Conservation (phyloP, 1,140 invertebrate genomes). For the Pararge aegeria region DNA sequence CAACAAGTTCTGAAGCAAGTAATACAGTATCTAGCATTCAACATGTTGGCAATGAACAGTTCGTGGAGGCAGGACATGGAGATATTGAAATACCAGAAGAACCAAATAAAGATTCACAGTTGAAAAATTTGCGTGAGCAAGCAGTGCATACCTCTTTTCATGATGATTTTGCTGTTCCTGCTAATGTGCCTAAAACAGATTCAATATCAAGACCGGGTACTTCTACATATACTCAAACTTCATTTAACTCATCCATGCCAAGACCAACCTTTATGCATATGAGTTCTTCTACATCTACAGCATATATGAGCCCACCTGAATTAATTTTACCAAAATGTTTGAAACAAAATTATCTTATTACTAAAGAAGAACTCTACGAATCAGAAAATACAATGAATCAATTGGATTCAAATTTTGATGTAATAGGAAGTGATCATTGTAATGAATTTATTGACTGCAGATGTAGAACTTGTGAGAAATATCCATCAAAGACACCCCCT, state of each 20-base stretch:
- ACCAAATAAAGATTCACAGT: slow-evolving; percentile 6
- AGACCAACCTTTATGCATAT: slow-evolving; percentile 61
- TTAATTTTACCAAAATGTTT: slow-evolving; percentile 59
- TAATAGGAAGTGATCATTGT: slow-evolving; percentile 10
- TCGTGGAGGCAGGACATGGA: slow-evolving; percentile 2
- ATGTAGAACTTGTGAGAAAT: slow-evolving; percentile 22
- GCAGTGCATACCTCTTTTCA: slow-evolving; percentile 43
- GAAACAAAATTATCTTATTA: slow-evolving; percentile 35
- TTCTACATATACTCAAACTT: slow-evolving; percentile 64
- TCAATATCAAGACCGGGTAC: slow-evolving; percentile 39
- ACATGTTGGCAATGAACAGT: background rate
- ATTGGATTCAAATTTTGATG: slow-evolving; percentile 15
- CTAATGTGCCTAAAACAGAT: slow-evolving; percentile 34
- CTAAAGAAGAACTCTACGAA: slow-evolving; percentile 37
- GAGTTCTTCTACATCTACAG: slow-evolving; percentile 75
- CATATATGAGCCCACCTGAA: slow-evolving; percentile 77
- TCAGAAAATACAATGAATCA: slow-evolving; percentile 23
- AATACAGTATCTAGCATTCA: background rate
- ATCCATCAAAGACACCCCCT: slow-evolving; percentile 34
- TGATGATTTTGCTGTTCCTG: slow-evolving; percentile 34
- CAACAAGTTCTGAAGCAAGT: background rate
- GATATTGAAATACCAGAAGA: slow-evolving; percentile 3
- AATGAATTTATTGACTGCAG: slow-evolving; percentile 19
- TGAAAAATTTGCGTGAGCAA: slow-evolving; percentile 37
- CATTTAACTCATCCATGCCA: slow-evolving; percentile 46